Base-by-base conservation (phyloP, 2,888 invertebrate species). In the Philhelius pedissequus region DNA sequence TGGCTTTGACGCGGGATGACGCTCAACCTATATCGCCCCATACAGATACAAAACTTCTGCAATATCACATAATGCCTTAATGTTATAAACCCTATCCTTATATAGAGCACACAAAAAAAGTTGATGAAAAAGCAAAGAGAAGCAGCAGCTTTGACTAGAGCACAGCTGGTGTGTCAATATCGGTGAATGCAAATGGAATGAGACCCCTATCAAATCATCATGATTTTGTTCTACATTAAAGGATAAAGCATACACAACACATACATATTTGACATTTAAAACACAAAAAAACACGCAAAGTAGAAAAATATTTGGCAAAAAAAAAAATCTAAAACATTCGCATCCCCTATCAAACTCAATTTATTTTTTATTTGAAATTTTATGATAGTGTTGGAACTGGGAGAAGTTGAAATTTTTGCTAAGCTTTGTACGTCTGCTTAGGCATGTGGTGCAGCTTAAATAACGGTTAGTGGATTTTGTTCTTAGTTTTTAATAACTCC, bases 41-140 rank as follows among this genome's bases (percentile, higher is more conserved):
- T n/a, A 22, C 8, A 32, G 7, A 64, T 27, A 32, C 22, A 18
- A 78, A 83, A 83, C 62, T 83, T 82, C 78, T 83, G 73, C 77
- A 78, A 83, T 83, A 83, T 83, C 82, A 78, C 73, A 74, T 83
- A 83, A 83, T 83, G 77, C 77, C 77, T 78, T 83, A 74, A 83
- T 83, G 82, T 74, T 77, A 78, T 77, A 78, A 76, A 83, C 78
- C 82, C 77, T 74, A 77, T 82, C 77, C 68, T 27, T n/a, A 40
- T 48, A 54, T 32, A 27, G 7, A 20, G 25, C 11, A 27, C 25
- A 48, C 6, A 35, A 40, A 38, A 56, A 52, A 13, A 27, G 38
- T 9, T 11, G 40, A 58, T n/a, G 40, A 1, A 20, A 3, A 40
- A 5, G 38, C 4, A 27, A 18, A 8, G 35, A 43, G 54, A 48